Conservation (phyloP, 1,140 invertebrate genomes). For the Sminthurides bifidus region DNA sequence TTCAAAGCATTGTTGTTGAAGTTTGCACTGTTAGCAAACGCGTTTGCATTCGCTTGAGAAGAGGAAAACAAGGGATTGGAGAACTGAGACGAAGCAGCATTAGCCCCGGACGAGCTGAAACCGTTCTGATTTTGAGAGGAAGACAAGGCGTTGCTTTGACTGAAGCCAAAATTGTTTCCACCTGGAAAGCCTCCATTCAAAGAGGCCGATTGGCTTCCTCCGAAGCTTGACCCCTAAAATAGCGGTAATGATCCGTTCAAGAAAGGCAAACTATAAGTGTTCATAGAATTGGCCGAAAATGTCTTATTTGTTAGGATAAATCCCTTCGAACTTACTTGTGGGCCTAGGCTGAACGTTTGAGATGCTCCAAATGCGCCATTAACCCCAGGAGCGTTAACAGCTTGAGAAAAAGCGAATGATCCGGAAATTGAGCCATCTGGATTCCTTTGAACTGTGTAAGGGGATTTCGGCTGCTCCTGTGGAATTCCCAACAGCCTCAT, state of each 20-base stretch:
- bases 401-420: not conserved
- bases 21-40: not conserved
- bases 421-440: not conserved
- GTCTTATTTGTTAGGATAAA: not conserved
- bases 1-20: not conserved
- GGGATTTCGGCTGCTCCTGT: too few relatives aligned
- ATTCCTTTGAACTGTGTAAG: not conserved
- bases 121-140: not conserved
- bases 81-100: not conserved
- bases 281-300: too few relatives aligned
- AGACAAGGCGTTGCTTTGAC: not conserved
- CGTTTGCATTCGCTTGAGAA: not conserved
- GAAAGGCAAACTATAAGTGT: too few relatives aligned
- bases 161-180: slow-evolving; percentile 1
- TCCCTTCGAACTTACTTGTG: not conserved
- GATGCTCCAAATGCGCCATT: slow-evolving; percentile 1
- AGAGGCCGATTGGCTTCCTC: not conserved
- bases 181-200: not conserved
- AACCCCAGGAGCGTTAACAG: not conserved
- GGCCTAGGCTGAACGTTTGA: not conserved
- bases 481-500: too few relatives aligned
- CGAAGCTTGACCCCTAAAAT: not conserved
- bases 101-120: not conserved
- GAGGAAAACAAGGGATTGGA: not conserved
- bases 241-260: not conserved